Conservation (phyloP, 2,888 invertebrate species). For the Hemicrepidius hirtus region DNA sequence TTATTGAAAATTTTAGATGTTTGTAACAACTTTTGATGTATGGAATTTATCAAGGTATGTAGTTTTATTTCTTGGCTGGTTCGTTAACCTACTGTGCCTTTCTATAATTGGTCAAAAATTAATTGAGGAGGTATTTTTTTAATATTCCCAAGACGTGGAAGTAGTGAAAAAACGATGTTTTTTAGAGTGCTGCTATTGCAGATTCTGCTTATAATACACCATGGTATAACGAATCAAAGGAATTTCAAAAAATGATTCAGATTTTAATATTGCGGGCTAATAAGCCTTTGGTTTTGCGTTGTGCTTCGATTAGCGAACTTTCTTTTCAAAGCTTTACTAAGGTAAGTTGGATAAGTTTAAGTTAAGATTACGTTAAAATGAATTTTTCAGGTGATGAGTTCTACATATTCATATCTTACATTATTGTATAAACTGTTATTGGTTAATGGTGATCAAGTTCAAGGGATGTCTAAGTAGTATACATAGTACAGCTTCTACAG, state of each 20-base stretch:
- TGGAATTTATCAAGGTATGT: conserved; percentile 1
- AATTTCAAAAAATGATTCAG: conserved; percentile 18
- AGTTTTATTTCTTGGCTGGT: background rate
- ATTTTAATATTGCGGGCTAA: conserved; percentile 7
- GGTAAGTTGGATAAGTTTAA: background rate
- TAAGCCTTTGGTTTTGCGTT: background rate
- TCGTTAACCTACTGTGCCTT: background rate
- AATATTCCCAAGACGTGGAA: no score
- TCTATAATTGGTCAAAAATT: conserved; percentile 2
- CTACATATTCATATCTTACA: conserved; percentile 13
- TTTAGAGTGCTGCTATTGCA: conserved; percentile 11
- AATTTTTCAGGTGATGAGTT: conserved; percentile 10
- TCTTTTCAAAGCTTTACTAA: conserved; percentile 13
- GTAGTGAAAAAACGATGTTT: no score
- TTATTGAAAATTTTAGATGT: conserved; percentile 8
- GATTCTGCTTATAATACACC: conserved; percentile 4
- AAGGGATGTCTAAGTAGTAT: no score
- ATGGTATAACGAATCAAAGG: conserved; percentile 22
- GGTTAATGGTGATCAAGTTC: background rate
- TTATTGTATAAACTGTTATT: background rate
- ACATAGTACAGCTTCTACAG: no score
- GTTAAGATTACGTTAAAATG: background rate
- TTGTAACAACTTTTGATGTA: background rate
- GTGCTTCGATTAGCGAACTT: background rate
- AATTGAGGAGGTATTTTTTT: conserved; percentile 12